These are phyloP conservation scores for Pseudeuparius sepicola DNA, from an alignment of 2,888 invertebrate genomes.

Conservation along the genomic window DNA sequence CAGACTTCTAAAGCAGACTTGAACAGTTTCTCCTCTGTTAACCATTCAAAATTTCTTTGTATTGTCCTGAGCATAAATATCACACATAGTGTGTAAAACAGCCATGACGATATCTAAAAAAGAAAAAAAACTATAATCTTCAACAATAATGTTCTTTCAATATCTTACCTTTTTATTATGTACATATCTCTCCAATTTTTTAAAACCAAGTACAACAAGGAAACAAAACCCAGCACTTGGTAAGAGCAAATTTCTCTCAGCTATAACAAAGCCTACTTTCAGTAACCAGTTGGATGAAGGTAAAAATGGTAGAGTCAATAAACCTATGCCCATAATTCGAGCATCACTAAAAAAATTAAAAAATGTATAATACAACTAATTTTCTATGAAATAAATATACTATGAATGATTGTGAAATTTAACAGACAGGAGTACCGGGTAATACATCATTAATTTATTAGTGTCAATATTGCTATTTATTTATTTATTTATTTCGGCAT, in stretches of 20 bases:
- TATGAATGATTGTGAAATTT: no score
- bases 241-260: conserved; percentile 76
- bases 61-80: conserved; percentile 41
- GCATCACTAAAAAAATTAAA: conserved; percentile 29
- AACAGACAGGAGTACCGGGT: no score
- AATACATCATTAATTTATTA: no score
- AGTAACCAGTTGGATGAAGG: conserved; percentile 79
- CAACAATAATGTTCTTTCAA: no score
- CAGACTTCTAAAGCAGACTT: conserved; percentile 76
- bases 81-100: conserved; percentile 30
- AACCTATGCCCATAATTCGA: conserved; percentile 45
- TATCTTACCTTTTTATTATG: no score
- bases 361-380: no score
- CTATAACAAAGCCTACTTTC: conserved; percentile 83
- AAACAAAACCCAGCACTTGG: conserved; percentile 75
- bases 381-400: no score
- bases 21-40: conserved; percentile 68
- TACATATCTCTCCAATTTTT: conserved; percentile 34
- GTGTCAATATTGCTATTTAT: no score
- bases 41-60: conserved; percentile 69
- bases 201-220: conserved; percentile 54
- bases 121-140: conserved; percentile 27
- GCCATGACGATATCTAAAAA: conserved; percentile 31
- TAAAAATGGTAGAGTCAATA: conserved; percentile 66
- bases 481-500: no score